Evolutionary conservation across 2,888 invertebrate species (phyloP).

Genomic region (Hyposoter didymator): DNA sequence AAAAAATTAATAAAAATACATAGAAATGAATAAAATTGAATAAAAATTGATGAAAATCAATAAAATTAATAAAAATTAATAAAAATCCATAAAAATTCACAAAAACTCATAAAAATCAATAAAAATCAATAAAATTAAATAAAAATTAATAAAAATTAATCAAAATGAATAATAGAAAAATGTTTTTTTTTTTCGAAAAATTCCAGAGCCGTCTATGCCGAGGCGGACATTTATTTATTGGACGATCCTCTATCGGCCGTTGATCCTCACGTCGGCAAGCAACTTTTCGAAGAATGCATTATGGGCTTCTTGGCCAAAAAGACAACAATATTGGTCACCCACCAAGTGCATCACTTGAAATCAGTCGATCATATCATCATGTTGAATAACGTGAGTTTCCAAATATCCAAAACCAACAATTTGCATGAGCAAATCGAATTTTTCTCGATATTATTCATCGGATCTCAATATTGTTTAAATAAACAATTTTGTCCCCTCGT

Average conservation of each 20-base stretch:
- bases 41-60: not conserved
- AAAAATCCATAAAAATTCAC: no score
- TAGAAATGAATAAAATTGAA: not conserved
- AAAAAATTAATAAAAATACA: not conserved
- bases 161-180: not conserved
- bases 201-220: constrained; percentile 89
- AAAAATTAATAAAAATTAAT: no score
- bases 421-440: constrained; percentile 69
- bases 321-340: constrained; percentile 92
- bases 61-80: not conserved
- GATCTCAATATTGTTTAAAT: no score
- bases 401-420: not conserved
- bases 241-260: constrained; percentile 94
- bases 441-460: no score
- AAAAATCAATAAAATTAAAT: no score
- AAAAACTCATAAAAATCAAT: no score
- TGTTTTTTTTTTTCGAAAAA: not conserved
- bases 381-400: constrained; percentile 87
- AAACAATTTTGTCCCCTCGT: no score
- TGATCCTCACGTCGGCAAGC: constrained; percentile 91
- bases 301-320: constrained; percentile 87
- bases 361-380: constrained; percentile 88
- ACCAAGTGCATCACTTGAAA: constrained; percentile 92
- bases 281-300: constrained; percentile 91
- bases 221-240: constrained; percentile 91